phyloP scores from a whole-genome alignment of 2,113 vertebrate genomes.

The Pholis gunnellus region DNA sequence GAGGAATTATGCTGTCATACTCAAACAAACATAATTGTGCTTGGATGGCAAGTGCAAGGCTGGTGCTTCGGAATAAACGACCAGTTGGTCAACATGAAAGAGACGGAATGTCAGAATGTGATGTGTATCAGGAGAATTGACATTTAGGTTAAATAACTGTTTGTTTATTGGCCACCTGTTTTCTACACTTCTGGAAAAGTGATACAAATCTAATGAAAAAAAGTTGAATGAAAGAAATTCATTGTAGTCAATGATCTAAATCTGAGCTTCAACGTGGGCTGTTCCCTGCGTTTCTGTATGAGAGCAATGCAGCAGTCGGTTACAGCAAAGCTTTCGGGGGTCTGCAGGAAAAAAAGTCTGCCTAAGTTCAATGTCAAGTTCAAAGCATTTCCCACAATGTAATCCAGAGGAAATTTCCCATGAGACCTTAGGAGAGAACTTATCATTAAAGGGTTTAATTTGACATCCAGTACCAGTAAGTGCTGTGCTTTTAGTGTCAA shows the following conservation, averaged over 20 bases:
- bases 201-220: constrained; percentile 1
- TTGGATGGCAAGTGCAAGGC: constrained; percentile 43
- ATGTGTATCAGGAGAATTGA: background rate
- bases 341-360: constrained; percentile 78
- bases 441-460: constrained; percentile 86
- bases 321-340: constrained; percentile 70
- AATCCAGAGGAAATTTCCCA: constrained; percentile 84
- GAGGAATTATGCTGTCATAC: constrained; percentile 58
- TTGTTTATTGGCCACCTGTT: background rate
- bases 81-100: constrained; percentile 36
- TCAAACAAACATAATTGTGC: constrained; percentile 50
- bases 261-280: constrained; percentile 43
- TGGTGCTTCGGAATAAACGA: constrained; percentile 36
- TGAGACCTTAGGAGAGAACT: constrained; percentile 78
- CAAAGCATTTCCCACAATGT: constrained; percentile 82
- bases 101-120: constrained; percentile 3
- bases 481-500: constrained; percentile 80
- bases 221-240: constrained; percentile 29
- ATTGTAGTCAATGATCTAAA: constrained; percentile 38
- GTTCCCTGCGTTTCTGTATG: constrained; percentile 27
- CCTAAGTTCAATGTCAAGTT: constrained; percentile 85
- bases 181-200: background rate
- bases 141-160: background rate
- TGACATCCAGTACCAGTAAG: constrained; percentile 82
- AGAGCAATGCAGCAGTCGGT: constrained; percentile 46